A percentile compares a stretch with the other conserved stretches of the same genome.
phyloP scores from a whole-genome alignment of 2,888 invertebrate genomes.

The Drosophila koepferae region DNA sequence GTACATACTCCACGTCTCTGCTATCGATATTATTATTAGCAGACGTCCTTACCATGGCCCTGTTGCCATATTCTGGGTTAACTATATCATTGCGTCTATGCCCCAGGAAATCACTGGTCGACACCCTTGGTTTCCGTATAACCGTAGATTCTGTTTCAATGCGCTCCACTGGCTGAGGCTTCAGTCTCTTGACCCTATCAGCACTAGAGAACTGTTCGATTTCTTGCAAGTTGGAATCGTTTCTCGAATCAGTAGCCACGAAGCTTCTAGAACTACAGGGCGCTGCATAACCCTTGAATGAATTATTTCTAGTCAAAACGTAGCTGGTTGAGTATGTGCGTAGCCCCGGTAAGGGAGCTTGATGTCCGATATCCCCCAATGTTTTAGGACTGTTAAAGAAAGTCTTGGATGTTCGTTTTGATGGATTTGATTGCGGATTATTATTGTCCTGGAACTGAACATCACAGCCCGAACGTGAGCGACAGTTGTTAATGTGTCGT shows the following conservation, averaged over 20 bases:
- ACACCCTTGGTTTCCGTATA: not conserved
- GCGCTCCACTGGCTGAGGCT: not conserved
- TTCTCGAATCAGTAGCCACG: not conserved
- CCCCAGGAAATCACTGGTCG: not conserved
- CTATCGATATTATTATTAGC: not conserved
- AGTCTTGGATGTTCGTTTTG: not conserved
- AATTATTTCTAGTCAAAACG: not conserved
- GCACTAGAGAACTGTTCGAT: not conserved
- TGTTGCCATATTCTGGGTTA: not conserved
- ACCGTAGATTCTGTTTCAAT: not conserved
- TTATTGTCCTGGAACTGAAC: slow-evolving; percentile 22
- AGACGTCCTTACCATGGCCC: not conserved
- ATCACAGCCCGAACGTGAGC: slow-evolving; percentile 50
- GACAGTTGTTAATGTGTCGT: not conserved
- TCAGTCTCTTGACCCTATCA: not conserved
- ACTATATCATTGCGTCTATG: not conserved
- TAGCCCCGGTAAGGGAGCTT: not conserved
- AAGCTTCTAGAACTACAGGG: not conserved
- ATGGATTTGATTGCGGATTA: not conserved
- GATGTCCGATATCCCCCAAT: not conserved
- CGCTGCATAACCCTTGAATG: not conserved
- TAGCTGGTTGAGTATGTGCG: not conserved
- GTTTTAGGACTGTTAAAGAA: not conserved
- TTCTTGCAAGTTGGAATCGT: not conserved
- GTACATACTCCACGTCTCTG: not conserved